Percentiles rank a stretch among this genome's conserved stretches.
Conservation (phyloP, 2,888 invertebrate species). For the Philaethria dido region DNA sequence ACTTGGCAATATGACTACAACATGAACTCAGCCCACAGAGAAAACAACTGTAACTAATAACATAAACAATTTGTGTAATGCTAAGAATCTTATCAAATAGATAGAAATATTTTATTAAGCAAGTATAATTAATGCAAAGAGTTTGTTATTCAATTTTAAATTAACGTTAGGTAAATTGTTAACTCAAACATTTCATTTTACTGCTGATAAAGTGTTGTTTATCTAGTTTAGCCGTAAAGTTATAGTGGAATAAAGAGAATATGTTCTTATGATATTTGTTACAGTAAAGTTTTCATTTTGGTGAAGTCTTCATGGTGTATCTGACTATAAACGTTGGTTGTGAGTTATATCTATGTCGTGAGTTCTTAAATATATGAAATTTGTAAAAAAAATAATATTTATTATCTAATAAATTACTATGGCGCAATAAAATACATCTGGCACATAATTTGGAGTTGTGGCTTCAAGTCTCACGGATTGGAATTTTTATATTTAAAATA, state of each 20-base stretch:
- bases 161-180: not conserved
- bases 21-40: not conserved
- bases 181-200: not conserved
- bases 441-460: too few relatives aligned
- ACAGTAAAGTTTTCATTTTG: not conserved
- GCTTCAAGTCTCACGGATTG: too few relatives aligned
- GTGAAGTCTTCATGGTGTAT: too few relatives aligned
- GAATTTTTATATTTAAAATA: too few relatives aligned
- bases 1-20: not conserved
- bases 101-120: constrained; percentile 30
- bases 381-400: too few relatives aligned
- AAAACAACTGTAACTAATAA: constrained; percentile 23
- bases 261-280: not conserved
- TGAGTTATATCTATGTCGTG: too few relatives aligned
- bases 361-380: too few relatives aligned
- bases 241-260: not conserved
- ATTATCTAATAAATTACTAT: too few relatives aligned
- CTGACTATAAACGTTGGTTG: too few relatives aligned
- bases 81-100: constrained; percentile 21
- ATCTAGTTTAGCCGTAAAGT: not conserved
- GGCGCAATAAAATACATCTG: too few relatives aligned
- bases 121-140: constrained; percentile 18
- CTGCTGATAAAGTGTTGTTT: not conserved
- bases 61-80: constrained; percentile 36
- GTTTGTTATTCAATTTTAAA: constrained; percentile 2